Evolutionary conservation across 1,140 invertebrate genomes (phyloP), one percentile per base, ranked within the genome.

Genomic region (Papilio helenus): DNA sequence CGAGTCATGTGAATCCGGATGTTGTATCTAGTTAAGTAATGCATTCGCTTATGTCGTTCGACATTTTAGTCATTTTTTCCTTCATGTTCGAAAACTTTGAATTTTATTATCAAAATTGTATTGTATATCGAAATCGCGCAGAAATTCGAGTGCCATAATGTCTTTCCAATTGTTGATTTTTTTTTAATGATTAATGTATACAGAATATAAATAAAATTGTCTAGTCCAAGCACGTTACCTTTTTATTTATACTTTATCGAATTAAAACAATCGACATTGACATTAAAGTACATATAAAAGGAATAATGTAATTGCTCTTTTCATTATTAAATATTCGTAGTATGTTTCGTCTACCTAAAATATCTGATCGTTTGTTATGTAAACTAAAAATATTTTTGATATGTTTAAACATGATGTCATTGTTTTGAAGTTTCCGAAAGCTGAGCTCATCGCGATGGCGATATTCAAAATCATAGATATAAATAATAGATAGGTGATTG

Each of bases 101-200:
- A 68, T 34, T 61, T 20, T 58, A 58, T 58, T 61, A 23, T 61
- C 3, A 26, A 55, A 26, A 9, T 55, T 55, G 16, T 58, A 12
- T 23, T 26, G 2, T 68, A 29, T 68, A 68, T 68, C 18, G 3
- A 12, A 29, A 34, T 68, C 26, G 26, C 26, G 61, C 61, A 68
- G 61, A 68, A 65, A 68, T 68, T 68, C 14, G 61, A 55, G 74
- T 76, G 74, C 74, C 74, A 76, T 76, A 76, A 34, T 58, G 12
- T 55, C 61, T 61, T 76, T 76, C 74, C 74, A 76, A 51, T 51
- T 76, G 74, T 76, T 76, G n/a, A 58, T 76, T 49, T 29, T 34
- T 74, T 76, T 29, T 51, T 29, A 14, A 10, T 58, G 8, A 34
- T 76, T 20, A 72, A 72, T 39, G 46, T 74, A 29, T 44, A 74